A percentile compares a stretch with the other conserved stretches of the same genome.
Conservation (phyloP, 2,888 invertebrate genomes). For the Cataglyphis altisquamis region DNA sequence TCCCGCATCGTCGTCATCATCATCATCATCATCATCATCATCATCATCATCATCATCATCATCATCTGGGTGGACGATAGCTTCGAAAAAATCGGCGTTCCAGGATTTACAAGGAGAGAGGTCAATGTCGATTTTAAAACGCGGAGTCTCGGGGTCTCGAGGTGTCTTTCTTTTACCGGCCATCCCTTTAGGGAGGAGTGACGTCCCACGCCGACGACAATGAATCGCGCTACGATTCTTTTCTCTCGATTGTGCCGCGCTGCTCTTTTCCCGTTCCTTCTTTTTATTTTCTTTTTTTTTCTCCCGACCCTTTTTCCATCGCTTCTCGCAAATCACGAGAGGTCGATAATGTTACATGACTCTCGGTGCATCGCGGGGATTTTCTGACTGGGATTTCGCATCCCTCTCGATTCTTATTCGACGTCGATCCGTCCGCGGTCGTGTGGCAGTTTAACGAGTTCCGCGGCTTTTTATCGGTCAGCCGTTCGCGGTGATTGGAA, state of each 20-base stretch:
- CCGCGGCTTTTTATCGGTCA: conserved; percentile 71
- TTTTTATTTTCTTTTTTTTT: not conserved
- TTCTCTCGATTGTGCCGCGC: not conserved
- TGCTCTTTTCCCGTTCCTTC: not conserved
- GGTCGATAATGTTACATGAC: conserved; percentile 62
- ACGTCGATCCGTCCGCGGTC: conserved; percentile 56
- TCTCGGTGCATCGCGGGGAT: conserved; percentile 37
- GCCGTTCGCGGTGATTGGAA: conserved; percentile 69
- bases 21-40: too few relatives aligned
- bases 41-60: too few relatives aligned
- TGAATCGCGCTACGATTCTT: not conserved
- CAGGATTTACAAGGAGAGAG: conserved; percentile 44
- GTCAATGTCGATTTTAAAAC: conserved; percentile 34
- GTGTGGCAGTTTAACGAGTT: conserved; percentile 70
- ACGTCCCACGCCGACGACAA: not conserved
- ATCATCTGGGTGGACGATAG: not conserved
- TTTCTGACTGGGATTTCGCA: conserved; percentile 42
- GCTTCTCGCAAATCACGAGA: conserved; percentile 42
- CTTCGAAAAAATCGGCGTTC: not conserved
- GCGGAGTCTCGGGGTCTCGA: conserved; percentile 9
- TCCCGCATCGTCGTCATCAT: too few relatives aligned
- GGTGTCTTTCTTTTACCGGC: conserved; percentile 8
- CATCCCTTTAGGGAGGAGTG: not conserved
- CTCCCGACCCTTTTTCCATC: not conserved
- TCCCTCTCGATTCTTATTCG: conserved; percentile 61